Base-by-base conservation (phyloP, 2,888 invertebrate genomes). In the Scelioninae gen. 1 region DNA sequence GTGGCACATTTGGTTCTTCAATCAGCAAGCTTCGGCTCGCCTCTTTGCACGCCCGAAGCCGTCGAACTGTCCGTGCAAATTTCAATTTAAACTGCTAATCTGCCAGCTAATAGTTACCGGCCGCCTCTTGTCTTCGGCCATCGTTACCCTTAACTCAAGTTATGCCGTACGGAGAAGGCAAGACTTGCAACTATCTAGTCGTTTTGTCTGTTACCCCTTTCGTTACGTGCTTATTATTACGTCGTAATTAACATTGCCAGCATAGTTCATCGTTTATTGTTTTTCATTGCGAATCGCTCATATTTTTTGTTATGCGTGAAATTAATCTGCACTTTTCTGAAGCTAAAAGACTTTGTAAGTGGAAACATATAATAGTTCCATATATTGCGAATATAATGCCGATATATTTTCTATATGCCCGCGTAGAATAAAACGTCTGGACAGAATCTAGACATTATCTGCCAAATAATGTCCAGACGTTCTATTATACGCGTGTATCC, bases 21-120 rank as follows among this genome's bases (percentile, higher is more conserved):
- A 91, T 91, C 90, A 89, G 85, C 87, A 31, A 10, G 71, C 81
- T 74, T 82, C 82, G 83, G 77, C 83, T 81, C 77, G 60, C 2
- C 87, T 85, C 88, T 88, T 94, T 93, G 9, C 94, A 93, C 10
- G 94, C 23, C 83, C 93, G 75, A 81, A 93, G 93, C 93, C 93
- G 16, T 89, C 91, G 90, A 91, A 91, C 90, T 90, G 90, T 89
- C 92, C 91, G 91, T 92, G 92, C 92, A 92, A 92, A 92, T 92
- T 91, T 92, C 92, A 91, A 92, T 91, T 91, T 92, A 91, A 92
- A 91, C 92, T 91, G 92, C 91, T 92, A 92, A 92, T 91, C 91
- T 92, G 88, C 91, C 90, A 90, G 90, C 90, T 92, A 92, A 92
- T 92, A 90, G 90, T 88, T 88, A 87, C 87, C 88, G 74, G 53